Base-by-base conservation (phyloP, 2,113 vertebrate species). In the Heterotilapia buettikoferi region DNA sequence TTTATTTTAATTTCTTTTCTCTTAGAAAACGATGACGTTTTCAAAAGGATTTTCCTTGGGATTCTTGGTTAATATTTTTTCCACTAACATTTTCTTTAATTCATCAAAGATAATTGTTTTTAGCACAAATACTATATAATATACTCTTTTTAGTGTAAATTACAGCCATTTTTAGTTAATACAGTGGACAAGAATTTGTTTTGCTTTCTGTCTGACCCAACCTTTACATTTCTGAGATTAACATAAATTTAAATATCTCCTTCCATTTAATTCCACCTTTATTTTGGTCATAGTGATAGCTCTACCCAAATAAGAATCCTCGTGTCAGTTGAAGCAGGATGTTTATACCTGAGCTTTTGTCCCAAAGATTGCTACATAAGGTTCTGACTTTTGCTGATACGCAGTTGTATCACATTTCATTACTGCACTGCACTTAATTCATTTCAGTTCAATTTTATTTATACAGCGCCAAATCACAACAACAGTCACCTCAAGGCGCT, bases 341-440 rank as follows among this genome's bases (percentile, higher is more conserved):
- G 71, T 78, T 50, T 47, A 47, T 29, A 11, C 14, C 0, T 47
- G 68, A 76, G 6, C 40, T 47, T 76, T 47, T 47, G 6, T 45
- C 40, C 6, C 12, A 16, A 19, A 76, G 31, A 45, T 76, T 16
- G 6, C 68, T 45, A 29, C 14, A 29, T 7, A 47, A 76, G 24
- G 43, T 29, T 78, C 9, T 31, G 16, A 31, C 26, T 1, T 13
- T 78, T 78, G 4, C 71, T 50, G 24, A 76, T 76, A 7, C 0
- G 0, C 0, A 47, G 40, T 76, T 76, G 4, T 47, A 18, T 76
- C 26, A 18, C 9, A 78, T 78, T 78, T 78, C 0, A 80, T n/a
- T 14, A 19, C 26, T 81, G 4, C 9, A 29, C 6, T 84, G 9
- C 29, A 29, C 11, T 66, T 3, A 59, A 12, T 50, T 52, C 3